Evolutionary conservation across 2,797 vertebrate genomes (phyloP), one percentile per base, ranked within the genome.

Genomic region (Micrastur ruficollis): DNA sequence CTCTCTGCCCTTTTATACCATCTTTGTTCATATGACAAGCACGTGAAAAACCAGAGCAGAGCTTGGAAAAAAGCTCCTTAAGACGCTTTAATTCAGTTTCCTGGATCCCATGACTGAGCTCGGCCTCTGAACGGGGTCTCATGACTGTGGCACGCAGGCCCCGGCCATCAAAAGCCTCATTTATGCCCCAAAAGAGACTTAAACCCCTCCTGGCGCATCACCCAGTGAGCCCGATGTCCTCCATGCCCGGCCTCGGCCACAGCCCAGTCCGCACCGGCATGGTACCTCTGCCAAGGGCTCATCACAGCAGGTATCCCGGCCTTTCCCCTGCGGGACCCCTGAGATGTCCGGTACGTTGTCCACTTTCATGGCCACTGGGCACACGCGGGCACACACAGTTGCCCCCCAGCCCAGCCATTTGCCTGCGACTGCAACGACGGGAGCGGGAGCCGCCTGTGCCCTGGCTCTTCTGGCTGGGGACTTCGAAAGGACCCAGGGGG

Each of bases 11-110:
- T 97, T 97, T 97, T 98, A 98, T 98, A 93, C 85, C 10, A 0
- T 95, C 53, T 38, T 65, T 74, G 32, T 96, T 94, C 96, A 96
- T 97, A 97, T 97, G 97, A 98, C 53, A 15, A 96, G 92, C 97
- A 97, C 97, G 97, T 97, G 97, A 91, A 96, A 92, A 92, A 81
- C 10, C 66, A 59, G 85, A 94, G 78, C 88, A 44, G 68, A 55
- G 85, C 75, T 85, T 0, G 29, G 94, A 85, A 92, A 92, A 93
- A 97, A 96, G 93, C 96, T 95, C 95, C 95, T 97, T 97, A 97
- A 97, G 93, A 86, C 5, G 70, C 65, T 94, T 95, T 96, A 97
- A 93, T 97, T 95, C 95, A 92, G 61, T 93, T 95, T 93, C 79
- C 89, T 56, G 81, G 27, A 82, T 97, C 97, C 91, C 96, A 97